A percentile compares a stretch with the other conserved stretches of the same genome.
phyloP scores from a whole-genome alignment of 2,797 vertebrate species.

The Scomberomorus guttatus region DNA sequence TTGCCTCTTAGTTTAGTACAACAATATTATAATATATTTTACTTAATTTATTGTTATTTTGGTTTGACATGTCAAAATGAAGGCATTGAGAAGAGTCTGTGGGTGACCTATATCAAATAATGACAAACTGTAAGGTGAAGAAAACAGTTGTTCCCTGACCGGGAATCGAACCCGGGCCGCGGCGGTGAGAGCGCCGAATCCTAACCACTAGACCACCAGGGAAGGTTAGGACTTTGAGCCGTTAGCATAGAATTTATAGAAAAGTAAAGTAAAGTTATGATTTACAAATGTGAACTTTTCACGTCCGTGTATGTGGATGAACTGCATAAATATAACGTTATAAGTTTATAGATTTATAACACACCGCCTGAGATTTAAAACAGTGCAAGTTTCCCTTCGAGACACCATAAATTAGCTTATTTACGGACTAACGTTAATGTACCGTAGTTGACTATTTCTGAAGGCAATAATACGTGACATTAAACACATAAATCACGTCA shows the following conservation, averaged over 20 bases:
- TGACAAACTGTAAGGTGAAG: too few species aligned
- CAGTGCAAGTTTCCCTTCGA: not conserved
- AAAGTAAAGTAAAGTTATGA: too few species aligned
- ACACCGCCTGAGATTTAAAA: not conserved
- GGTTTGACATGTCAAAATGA: not conserved
- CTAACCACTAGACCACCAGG: conserved; percentile 74
- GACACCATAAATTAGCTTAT: too few species aligned
- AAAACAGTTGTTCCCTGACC: conserved; percentile 70
- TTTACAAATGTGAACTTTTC: too few species aligned
- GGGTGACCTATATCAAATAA: too few species aligned
- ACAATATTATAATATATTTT: not conserved
- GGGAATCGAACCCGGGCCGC: conserved; percentile 83
- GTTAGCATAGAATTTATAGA: too few species aligned
- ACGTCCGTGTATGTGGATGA: too few species aligned
- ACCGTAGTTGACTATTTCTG: not conserved
- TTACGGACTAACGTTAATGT: not conserved
- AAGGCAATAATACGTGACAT: not conserved
- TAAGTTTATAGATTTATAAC: too few species aligned
- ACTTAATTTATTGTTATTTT: too few species aligned
- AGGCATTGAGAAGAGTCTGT: not conserved
- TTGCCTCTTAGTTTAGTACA: too few species aligned
- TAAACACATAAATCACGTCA: not conserved
- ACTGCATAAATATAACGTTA: too few species aligned
- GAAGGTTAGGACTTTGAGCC: accelerated
- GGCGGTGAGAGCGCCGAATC: conserved; percentile 84